Conservation (phyloP, 2,797 vertebrate genomes). For the Buphagus erythrorhynchus region DNA sequence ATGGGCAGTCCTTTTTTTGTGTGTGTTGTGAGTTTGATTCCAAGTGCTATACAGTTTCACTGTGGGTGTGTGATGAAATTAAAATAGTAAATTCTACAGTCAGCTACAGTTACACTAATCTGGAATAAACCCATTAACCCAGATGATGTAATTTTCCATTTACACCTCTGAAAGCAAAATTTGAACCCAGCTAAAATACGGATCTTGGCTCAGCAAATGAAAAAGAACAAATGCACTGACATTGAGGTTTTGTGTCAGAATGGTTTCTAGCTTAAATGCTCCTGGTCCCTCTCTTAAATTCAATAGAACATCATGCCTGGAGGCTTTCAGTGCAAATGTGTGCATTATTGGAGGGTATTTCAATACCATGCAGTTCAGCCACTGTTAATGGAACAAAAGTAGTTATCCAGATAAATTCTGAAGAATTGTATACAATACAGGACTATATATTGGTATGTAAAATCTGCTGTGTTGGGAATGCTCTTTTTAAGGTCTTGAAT, state of each 20-base stretch:
- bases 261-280: background rate
- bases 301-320: background rate
- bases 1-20: background rate
- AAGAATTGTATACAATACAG: background rate
- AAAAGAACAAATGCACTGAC: background rate
- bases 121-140: conserved; percentile 26
- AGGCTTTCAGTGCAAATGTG: background rate
- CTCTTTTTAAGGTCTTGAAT: background rate
- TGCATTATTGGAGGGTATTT: background rate
- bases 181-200: conserved; percentile 25
- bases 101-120: conserved; percentile 30
- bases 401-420: background rate
- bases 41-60: background rate
- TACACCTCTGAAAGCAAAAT: conserved; percentile 47
- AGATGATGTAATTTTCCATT: conserved; percentile 39
- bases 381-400: background rate
- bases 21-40: background rate
- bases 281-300: background rate
- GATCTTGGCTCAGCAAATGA: conserved; percentile 25
- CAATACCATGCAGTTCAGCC: background rate
- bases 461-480: background rate
- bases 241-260: background rate
- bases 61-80: conserved; percentile 1
- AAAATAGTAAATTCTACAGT: conserved; percentile 1
- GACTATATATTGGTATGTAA: background rate